Percentiles rank a stretch among this genome's conserved stretches.
These are phyloP conservation scores for Diabrotica virgifera DNA, from an alignment of 1,140 invertebrate genomes.

Conservation along the genomic window DNA sequence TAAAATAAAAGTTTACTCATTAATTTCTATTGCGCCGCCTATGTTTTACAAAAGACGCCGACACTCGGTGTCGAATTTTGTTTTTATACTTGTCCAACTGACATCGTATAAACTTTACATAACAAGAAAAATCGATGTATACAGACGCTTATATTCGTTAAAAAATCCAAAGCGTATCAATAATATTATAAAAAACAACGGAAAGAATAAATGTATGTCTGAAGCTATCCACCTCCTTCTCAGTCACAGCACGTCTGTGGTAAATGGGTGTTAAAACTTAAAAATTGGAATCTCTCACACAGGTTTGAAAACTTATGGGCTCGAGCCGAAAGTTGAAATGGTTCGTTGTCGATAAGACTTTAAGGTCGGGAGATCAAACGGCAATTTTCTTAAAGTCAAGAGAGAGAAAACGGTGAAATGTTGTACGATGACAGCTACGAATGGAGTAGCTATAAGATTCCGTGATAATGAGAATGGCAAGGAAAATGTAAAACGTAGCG, in stretches of 20 bases:
- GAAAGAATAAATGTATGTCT: too few relatives aligned
- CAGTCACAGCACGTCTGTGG: neutral
- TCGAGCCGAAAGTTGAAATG: neutral
- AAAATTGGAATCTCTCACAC: neutral
- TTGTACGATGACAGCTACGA: neutral
- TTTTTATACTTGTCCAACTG: too few relatives aligned
- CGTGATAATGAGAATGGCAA: neutral
- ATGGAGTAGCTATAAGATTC: neutral
- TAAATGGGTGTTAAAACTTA: constrained; percentile 1
- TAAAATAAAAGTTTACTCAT: too few relatives aligned
- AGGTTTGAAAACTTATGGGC: neutral
- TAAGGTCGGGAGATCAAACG: neutral
- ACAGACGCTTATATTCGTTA: too few relatives aligned
- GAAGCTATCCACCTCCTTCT: neutral
- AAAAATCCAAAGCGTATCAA: too few relatives aligned
- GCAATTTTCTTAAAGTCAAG: neutral
- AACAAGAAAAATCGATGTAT: too few relatives aligned
- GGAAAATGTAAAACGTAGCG: neutral
- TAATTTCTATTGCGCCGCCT: too few relatives aligned
- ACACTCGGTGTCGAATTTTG: too few relatives aligned
- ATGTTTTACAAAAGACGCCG: too few relatives aligned
- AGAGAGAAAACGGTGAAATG: neutral
- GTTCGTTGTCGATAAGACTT: neutral
- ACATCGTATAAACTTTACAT: too few relatives aligned
- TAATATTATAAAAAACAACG: too few relatives aligned